Conservation (phyloP, 2,113 vertebrate species). For the Ochotona curzoniae region DNA sequence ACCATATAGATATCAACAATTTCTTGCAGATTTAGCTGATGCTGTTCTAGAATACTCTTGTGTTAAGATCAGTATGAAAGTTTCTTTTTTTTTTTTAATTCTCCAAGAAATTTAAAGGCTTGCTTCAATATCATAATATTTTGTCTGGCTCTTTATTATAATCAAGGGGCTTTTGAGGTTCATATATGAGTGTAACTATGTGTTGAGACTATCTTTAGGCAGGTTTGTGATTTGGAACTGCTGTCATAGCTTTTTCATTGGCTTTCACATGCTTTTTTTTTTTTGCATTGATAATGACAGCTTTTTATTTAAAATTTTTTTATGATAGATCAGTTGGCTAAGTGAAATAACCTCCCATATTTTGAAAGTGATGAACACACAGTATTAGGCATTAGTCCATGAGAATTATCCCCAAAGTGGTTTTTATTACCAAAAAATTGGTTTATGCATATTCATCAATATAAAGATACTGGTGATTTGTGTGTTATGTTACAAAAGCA, state of each 20-base stretch:
- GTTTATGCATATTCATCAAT: slow-evolving; percentile 5
- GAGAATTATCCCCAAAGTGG: neutral
- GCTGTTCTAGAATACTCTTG: neutral
- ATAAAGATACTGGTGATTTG: neutral
- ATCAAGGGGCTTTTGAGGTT: neutral
- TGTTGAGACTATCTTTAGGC: neutral
- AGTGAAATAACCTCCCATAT: neutral
- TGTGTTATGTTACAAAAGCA: neutral
- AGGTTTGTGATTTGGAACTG: neutral
- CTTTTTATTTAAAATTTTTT: neutral
- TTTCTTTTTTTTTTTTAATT: too few species aligned
- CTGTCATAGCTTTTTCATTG: neutral
- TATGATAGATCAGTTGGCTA: neutral
- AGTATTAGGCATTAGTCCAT: slow-evolving; percentile 5
- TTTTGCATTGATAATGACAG: neutral
- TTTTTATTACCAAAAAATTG: slow-evolving; percentile 29
- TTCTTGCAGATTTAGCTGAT: neutral
- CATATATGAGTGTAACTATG: neutral
- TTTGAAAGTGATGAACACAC: slow-evolving; percentile 11
- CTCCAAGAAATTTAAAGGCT: too few species aligned
- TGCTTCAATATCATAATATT: neutral
- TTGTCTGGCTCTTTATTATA: neutral
- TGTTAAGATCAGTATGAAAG: neutral
- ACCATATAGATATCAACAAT: neutral
- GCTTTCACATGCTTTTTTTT: neutral